Evolutionary conservation across 2,888 invertebrate species (phyloP).

Genomic region (Enchytraeus crypticus): DNA sequence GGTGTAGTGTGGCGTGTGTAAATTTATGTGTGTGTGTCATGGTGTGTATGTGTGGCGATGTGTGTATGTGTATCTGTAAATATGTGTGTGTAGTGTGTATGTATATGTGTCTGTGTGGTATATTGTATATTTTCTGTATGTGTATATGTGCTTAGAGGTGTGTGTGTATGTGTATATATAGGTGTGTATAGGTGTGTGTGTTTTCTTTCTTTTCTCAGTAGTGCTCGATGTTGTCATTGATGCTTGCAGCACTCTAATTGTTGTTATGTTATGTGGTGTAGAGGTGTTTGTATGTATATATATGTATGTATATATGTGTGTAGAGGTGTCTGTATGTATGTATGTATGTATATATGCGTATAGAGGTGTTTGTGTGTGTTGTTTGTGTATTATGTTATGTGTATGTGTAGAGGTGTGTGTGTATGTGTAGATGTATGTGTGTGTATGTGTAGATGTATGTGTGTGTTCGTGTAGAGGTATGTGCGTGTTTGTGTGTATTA

Average conservation of each 20-base stretch:
- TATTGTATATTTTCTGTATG: not conserved
- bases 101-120: not conserved
- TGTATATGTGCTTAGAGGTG: not conserved
- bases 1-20: no score
- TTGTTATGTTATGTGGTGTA: no score
- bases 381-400: not conserved
- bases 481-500: not conserved
- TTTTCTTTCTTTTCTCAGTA: no score
- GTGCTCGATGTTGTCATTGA: no score
- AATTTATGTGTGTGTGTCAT: not conserved
- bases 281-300: not conserved
- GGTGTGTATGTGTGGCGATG: not conserved
- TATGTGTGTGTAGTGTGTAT: not conserved
- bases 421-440: not conserved
- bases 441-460: not conserved
- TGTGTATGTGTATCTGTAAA: not conserved
- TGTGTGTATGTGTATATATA: no score
- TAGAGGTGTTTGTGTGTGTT: not conserved
- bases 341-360: not conserved
- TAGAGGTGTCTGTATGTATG: no score
- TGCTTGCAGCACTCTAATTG: no score
- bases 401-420: not conserved
- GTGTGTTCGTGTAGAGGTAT: not conserved
- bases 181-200: no score
- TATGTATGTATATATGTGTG: no score